These are phyloP conservation scores for Pachypeltis micranthus DNA, from an alignment of 1,140 invertebrate genomes.

Conservation along the genomic window DNA sequence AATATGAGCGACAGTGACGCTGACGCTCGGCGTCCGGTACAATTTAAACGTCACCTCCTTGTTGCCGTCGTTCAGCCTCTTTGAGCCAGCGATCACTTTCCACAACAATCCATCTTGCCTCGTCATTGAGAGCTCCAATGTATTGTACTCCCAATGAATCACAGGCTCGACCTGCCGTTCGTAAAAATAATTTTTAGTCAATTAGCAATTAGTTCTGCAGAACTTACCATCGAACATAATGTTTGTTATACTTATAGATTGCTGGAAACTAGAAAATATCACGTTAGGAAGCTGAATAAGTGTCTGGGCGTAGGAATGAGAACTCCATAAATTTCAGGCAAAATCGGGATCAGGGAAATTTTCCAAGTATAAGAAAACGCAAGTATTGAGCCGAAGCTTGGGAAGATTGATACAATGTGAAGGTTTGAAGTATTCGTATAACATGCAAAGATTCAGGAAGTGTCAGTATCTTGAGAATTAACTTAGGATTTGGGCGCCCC, in stretches of 20 bases:
- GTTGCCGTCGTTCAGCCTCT: slow-evolving; percentile 25
- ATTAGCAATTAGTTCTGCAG: background rate
- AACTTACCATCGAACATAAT: too few species aligned
- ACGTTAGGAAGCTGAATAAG: too few species aligned
- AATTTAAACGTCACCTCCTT: slow-evolving; percentile 27
- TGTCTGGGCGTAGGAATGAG: too few species aligned
- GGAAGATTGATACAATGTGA: too few species aligned
- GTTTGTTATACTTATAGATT: too few species aligned
- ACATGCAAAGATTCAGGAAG: too few species aligned
- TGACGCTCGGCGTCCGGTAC: slow-evolving; percentile 25
- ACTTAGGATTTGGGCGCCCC: too few species aligned
- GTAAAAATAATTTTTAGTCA: background rate
- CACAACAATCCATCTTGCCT: slow-evolving; percentile 26
- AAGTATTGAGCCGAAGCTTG: background rate
- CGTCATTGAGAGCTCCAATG: slow-evolving; percentile 27
- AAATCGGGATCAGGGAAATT: too few species aligned
- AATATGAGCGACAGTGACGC: slow-evolving; percentile 21
- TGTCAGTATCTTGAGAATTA: too few species aligned
- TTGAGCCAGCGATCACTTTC: slow-evolving; percentile 24
- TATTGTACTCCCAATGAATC: slow-evolving; percentile 24
- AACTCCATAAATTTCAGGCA: too few species aligned
- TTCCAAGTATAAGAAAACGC: background rate
- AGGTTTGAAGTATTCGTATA: too few species aligned
- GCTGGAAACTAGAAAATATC: too few species aligned
- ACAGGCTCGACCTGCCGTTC: slow-evolving; percentile 26